These are phyloP conservation scores for Nephrotoma guestfalica DNA, from an alignment of 2,888 invertebrate genomes.

Conservation along the genomic window DNA sequence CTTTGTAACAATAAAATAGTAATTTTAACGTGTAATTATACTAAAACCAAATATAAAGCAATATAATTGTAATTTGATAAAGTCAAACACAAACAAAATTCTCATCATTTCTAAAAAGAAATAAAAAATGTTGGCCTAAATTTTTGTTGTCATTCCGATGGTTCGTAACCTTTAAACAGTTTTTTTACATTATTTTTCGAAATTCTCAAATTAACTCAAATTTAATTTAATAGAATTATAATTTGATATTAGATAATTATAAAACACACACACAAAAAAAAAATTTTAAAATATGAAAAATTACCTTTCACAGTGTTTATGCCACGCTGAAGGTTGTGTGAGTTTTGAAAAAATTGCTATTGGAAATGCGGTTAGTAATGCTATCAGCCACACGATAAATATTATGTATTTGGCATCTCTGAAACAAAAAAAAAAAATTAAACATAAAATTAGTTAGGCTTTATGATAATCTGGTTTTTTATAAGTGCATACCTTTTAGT, in stretches of 20 bases:
- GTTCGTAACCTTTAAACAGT: not conserved
- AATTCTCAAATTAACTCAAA: not conserved
- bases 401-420: conserved; percentile 32
- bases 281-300: not conserved
- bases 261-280: not conserved
- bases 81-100: not conserved
- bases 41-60: not conserved
- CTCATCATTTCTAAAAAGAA: not conserved
- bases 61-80: not conserved
- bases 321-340: conserved; percentile 44
- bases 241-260: not conserved
- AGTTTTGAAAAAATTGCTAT: conserved; percentile 61
- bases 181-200: not conserved
- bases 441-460: conserved; percentile 24
- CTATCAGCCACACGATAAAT: conserved; percentile 33
- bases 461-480: conserved; percentile 50
- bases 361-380: conserved; percentile 65
- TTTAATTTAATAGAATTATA: not conserved
- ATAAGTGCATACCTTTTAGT: conserved; percentile 42
- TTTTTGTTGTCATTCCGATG: not conserved
- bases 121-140: not conserved
- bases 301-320: conserved; percentile 49
- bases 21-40: not conserved
- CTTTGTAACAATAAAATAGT: not conserved
- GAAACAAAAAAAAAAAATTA: conserved; percentile 5